Evolutionary conservation across 2,888 invertebrate species (phyloP), one percentile per base, ranked within the genome.

Genomic region (Sinhomidia bicolor): DNA sequence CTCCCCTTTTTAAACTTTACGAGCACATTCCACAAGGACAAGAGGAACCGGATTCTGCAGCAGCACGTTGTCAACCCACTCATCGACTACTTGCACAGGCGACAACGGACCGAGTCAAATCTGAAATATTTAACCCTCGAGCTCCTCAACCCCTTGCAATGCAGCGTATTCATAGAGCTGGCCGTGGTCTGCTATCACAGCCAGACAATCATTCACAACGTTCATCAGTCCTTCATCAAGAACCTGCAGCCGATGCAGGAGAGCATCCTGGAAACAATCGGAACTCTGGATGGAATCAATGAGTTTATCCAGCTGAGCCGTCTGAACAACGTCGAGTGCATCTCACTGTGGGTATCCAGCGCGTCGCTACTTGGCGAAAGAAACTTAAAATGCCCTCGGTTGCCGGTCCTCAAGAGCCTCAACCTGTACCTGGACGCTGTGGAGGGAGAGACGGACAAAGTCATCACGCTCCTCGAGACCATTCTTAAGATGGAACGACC

Each of bases 241-340:
- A 57, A 84, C 20, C 54, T 87, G 41, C 74, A 84, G 26, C 74
- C 68, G 0, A 23, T 57, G 2, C 65, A 79, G n/a, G 68, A 60
- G 26, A 36, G 23, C 14, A 26, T 89, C 4, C 65, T 87, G 20
- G 89, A 87, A 36, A 87, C 84, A 9, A 87, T 89, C 4, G 89
- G 87, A 9, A 89, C 89, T 0, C 29, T 89, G 4, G 89, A 89
- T 23, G 89, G 89, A 44, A 87, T 89, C 20, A 89, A 89, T 74
- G 86, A 83, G 44, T 83, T 87, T 60, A 78, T 89, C 4, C 44
- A 62, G 60, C 71, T 89, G 0, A 54, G 62, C n/a, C 62, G 84
- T 7, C 71, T 89, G 0, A 86, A 87, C 57, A 83, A 83, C 14
- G 51, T 89, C 3, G 83, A 83, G n/a, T 89, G 87, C 54, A 89